Conservation (phyloP, 1,140 invertebrate genomes). For the Magallana angulata region DNA sequence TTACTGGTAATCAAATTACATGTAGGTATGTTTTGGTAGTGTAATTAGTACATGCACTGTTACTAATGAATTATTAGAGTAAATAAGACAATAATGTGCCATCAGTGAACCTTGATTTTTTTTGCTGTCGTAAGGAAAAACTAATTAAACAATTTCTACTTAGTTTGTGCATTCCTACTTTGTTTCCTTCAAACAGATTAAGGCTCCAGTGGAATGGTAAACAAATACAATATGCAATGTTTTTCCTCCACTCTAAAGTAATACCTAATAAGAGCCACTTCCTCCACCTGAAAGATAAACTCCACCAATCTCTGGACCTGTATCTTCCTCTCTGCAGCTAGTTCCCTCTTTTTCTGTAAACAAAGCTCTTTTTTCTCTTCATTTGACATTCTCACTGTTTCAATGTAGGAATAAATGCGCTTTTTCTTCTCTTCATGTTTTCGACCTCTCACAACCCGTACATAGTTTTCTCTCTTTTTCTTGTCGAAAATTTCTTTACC, state of each 20-base stretch:
- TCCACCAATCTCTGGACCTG: conserved; percentile 86
- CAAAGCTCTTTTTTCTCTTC: conserved; percentile 42
- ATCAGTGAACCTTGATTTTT: too few relatives aligned
- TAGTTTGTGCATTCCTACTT: too few relatives aligned
- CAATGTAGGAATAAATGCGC: conserved; percentile 56
- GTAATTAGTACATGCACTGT: too few relatives aligned
- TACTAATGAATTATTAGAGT: too few relatives aligned
- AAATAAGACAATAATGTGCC: too few relatives aligned
- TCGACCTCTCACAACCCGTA: conserved; percentile 33
- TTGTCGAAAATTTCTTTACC: conserved; percentile 46
- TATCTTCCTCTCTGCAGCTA: conserved; percentile 78
- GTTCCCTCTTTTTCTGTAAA: conserved; percentile 26
- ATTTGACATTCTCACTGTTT: conserved; percentile 37
- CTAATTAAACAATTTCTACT: too few relatives aligned
- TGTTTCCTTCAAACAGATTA: background rate
- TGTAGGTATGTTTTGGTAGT: too few relatives aligned
- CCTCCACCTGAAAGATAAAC: conserved; percentile 88
- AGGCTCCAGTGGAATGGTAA: background rate
- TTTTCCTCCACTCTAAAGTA: background rate
- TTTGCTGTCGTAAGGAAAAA: too few relatives aligned
- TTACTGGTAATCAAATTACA: too few relatives aligned
- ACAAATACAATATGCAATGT: background rate
- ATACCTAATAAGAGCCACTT: conserved; percentile 80
- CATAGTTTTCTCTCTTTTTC: conserved; percentile 39
- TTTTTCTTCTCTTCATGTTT: conserved; percentile 60